Base-by-base conservation (phyloP, 2,888 invertebrate species). In the Lumbricus terrestris region DNA sequence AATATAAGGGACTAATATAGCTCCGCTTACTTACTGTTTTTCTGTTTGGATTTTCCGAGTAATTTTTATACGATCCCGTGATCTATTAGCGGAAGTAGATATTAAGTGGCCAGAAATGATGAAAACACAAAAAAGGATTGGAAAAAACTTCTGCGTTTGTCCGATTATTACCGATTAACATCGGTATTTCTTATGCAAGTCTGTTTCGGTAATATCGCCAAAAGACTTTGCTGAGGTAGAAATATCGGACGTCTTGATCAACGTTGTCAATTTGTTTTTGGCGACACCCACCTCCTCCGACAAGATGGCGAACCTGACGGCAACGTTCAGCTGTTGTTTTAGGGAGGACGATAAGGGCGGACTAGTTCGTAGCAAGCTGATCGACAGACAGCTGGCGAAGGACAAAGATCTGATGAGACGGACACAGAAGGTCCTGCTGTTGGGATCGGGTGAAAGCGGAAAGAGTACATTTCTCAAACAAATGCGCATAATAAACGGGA, bases 401-500 rank as follows among this genome's bases (percentile, higher is more conserved):
- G 97, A 98, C 95, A 97, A 97, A 95, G 97, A 97, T 95, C 96
- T 96, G 91, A 96, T 97, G 94, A 96, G 97, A 94, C 96, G 97
- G 94, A 97, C 98, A 96, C 97, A 98, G 93, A 98, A 98, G 96
- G 96, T 98, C 94, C 96, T 98, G 94, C 96, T 98, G 92, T 96
- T 98, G 92, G 98, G 98, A 93, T 98, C 98, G 94, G 98, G 98
- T 94, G 96, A 96, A 93, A 96, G 96, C 92, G 96, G 96, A 88
- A 96, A 96, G 93, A 96, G 96, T 92, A 96, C 96, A 20, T 96
- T 96, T 93, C 94, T 98, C 93, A 98, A 98, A 96, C 98, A 98
- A 96, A 98, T 98, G 98, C 96, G 97, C 95, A 98, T 98, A 95
- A 98, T 98, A 95, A 98, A 98, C 95, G 96, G 96, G 35, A 94